Conservation (phyloP, 2,888 invertebrate species). For the Tinea trinotella region DNA sequence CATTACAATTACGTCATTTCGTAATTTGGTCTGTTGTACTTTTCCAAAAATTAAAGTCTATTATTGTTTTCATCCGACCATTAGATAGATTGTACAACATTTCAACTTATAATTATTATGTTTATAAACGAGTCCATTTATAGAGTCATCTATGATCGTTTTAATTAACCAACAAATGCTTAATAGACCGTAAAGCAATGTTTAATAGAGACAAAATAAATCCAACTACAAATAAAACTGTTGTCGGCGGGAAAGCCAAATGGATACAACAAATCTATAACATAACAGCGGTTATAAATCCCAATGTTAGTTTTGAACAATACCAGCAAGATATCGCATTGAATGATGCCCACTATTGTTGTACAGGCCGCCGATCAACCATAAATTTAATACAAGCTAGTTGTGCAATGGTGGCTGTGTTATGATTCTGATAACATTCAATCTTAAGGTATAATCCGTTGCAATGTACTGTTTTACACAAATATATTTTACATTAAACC, state of each 20-base stretch:
- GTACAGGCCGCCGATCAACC: neutral
- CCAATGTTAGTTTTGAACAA: constrained; percentile 1
- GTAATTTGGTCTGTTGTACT: neutral
- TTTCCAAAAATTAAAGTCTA: no score
- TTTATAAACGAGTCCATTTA: no score
- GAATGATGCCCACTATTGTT: constrained; percentile 17
- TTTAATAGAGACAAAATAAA: no score
- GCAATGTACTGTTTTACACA: neutral
- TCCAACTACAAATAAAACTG: no score
- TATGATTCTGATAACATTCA: constrained; percentile 1
- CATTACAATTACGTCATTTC: neutral
- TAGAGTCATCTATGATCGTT: no score
- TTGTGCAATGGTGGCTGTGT: neutral
- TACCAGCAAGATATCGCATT: constrained; percentile 4
- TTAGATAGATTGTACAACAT: no score
- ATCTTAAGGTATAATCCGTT: neutral
- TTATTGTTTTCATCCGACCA: no score
- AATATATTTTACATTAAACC: no score
- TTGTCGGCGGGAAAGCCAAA: neutral
- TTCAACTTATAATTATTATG: no score
- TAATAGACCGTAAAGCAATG: no score
- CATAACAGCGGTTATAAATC: constrained; percentile 2
- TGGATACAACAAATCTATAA: constrained; percentile 2
- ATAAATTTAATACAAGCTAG: neutral
- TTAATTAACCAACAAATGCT: no score